A percentile compares a stretch with the other conserved stretches of the same genome.
phyloP scores from a whole-genome alignment of 92 coral and sea anemone species.

The Zoanthus gigantus region DNA sequence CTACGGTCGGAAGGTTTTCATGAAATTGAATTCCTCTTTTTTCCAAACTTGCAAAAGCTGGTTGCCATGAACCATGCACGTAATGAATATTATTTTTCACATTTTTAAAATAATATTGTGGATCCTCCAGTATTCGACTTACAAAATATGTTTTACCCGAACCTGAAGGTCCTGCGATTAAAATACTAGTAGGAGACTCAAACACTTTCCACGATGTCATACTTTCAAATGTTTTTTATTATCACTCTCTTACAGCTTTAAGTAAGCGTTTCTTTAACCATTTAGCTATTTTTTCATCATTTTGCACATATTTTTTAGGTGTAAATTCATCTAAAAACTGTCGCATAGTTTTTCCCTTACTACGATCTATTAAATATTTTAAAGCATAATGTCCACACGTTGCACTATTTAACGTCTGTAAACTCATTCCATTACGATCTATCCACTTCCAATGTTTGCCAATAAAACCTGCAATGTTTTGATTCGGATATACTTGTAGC shows the following conservation, averaged over 20 bases:
- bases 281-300: not conserved
- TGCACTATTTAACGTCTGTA: not conserved
- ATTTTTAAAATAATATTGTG: not conserved
- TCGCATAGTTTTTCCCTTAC: not conserved
- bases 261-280: not conserved
- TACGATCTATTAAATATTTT: not conserved
- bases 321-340: not conserved
- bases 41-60: not conserved
- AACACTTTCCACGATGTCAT: not conserved
- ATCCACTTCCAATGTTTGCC: not conserved
- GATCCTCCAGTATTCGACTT: not conserved
- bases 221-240: not conserved
- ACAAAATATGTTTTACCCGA: not conserved
- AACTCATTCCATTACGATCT: not conserved
- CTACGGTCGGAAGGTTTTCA: not conserved
- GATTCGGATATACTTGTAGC: not conserved
- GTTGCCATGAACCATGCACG: not conserved
- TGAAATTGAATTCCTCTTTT: not conserved
- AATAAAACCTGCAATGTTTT: not conserved
- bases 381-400: constrained; percentile 1
- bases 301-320: not conserved
- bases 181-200: not conserved
- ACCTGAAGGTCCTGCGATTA: not conserved
- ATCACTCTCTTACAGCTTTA: not conserved
- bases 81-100: not conserved